Evolutionary conservation across 2,888 invertebrate species (phyloP).

Genomic region (Spialia ferax): DNA sequence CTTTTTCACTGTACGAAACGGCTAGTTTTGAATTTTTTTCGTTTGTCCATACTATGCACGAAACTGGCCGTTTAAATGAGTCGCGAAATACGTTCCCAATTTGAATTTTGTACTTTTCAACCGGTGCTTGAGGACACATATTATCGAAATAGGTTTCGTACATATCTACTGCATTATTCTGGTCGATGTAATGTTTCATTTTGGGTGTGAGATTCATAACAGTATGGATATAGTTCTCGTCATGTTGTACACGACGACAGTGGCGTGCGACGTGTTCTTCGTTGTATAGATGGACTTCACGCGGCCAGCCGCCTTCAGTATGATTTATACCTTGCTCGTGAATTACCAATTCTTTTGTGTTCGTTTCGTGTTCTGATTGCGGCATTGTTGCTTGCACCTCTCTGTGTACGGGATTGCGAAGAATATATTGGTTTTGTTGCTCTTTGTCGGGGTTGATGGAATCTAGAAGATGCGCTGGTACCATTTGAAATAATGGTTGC

Average conservation of each 20-base stretch:
- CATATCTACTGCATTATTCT: slow-evolving; percentile 94
- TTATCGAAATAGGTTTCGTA: slow-evolving; percentile 91
- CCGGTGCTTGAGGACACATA: slow-evolving; percentile 77
- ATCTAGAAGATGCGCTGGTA: slow-evolving; percentile 72
- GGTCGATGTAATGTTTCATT: slow-evolving; percentile 89
- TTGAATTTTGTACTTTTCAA: slow-evolving; percentile 85
- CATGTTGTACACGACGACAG: slow-evolving; percentile 92
- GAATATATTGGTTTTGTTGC: slow-evolving; percentile 74
- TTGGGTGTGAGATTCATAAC: slow-evolving; percentile 85
- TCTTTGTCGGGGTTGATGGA: slow-evolving; percentile 70
- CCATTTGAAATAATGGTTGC: slow-evolving; percentile 76
- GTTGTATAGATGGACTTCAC: slow-evolving; percentile 88
- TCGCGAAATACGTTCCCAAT: slow-evolving; percentile 91
- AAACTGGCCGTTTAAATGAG: slow-evolving; percentile 76
- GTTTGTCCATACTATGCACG: slow-evolving; percentile 90
- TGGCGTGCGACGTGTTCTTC: slow-evolving; percentile 91
- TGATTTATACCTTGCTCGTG: slow-evolving; percentile 90
- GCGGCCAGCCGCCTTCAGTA: slow-evolving; percentile 95
- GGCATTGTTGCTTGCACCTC: slow-evolving; percentile 77
- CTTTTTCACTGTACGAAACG: slow-evolving; percentile 86
- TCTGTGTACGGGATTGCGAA: slow-evolving; percentile 82
- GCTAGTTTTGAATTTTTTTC: slow-evolving; percentile 88
- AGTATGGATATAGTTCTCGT: slow-evolving; percentile 90
- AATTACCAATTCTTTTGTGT: slow-evolving; percentile 87
- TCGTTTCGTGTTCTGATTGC: slow-evolving; percentile 83